Base-by-base conservation (phyloP, 30 jellyfish, hydroid and myxozoan species). In the Mastigias papua region DNA sequence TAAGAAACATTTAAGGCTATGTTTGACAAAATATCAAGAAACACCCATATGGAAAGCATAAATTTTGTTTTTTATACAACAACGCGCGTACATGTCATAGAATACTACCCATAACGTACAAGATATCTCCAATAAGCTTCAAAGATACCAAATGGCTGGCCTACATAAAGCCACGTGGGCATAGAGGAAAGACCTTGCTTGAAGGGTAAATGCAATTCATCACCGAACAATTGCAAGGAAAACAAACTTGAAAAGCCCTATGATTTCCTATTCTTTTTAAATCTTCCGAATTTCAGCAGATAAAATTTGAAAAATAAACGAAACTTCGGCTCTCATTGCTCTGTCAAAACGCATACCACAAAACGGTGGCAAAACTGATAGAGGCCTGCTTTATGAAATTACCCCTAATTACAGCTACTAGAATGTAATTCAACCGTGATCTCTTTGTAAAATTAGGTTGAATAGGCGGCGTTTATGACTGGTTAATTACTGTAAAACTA, bases 381-480 rank as follows among this genome's bases (percentile, higher is more conserved):
- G 42, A 63, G 74, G 74, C 26, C 15, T 26, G 74, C 74, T 63
- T 63, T 63, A 27, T 63, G 21, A 13, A 10, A 63, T 63, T 63
- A 63, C 15, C 42, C 42, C 74, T 20, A 7, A 63, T 63, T 42
- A 63, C 21, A n/a, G 26, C 74, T 10, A 27, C n/a, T 63, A n/a
- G 42, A 27, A 63, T 4, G 2, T 5, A 26, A 63, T 27, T 63
- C 42, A 27, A 13, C 26, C 74, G 13, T 63, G 19, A 42, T 13
- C 35, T 26, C 74, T 63, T 63, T 25, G 74, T 10, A 42, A 63
- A 63, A 27, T 22, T 25, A n/a, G 74, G 7, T 63, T 25, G 70
- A 58, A 63, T 22, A 63, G 74, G 74, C 74, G 74, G 74, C 74
- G 19, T 27, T 2, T 63, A 27, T 25, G 74, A 63, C 23, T 63